Evolutionary conservation across 2,888 invertebrate species (phyloP).

Genomic region (Mythimna lalbum): DNA sequence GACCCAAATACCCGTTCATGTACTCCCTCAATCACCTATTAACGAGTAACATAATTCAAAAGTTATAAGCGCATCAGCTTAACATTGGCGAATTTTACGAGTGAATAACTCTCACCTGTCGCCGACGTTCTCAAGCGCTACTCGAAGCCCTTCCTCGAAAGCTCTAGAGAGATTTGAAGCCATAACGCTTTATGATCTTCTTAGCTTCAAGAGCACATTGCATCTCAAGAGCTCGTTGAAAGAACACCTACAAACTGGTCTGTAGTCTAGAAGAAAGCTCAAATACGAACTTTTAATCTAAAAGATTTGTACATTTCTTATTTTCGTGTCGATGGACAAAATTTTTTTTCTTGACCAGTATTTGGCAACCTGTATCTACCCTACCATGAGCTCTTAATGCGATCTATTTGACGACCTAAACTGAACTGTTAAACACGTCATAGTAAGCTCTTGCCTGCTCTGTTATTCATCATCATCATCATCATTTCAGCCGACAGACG

Average conservation of each 20-base stretch:
- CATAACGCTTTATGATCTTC: constrained; percentile 42
- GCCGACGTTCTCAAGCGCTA: constrained; percentile 22
- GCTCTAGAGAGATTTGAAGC: constrained; percentile 28
- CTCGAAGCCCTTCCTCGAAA: constrained; percentile 36
- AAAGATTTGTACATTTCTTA: background rate
- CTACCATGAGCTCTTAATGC: too few species aligned
- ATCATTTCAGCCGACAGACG: too few species aligned
- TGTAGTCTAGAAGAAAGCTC: constrained; percentile 5
- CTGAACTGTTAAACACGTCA: too few species aligned
- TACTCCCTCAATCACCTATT: background rate
- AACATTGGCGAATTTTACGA: constrained; percentile 23
- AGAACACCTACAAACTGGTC: constrained; percentile 24
- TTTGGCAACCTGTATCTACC: too few species aligned
- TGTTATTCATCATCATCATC: too few species aligned
- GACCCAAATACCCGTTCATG: background rate
- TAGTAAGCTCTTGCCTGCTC: too few species aligned
- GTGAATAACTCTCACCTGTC: constrained; percentile 40
- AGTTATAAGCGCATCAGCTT: constrained; percentile 28
- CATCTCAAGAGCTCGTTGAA: constrained; percentile 33
- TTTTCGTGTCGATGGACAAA: too few species aligned
- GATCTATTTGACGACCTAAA: too few species aligned
- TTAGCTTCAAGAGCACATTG: constrained; percentile 35
- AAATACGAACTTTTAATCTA: background rate
- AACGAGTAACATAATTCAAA: constrained; percentile 13
- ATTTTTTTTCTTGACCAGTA: too few species aligned